A percentile compares a stretch with the other conserved stretches of the same genome.
These are phyloP conservation scores for Ancistrus triradiatus DNA, from an alignment of 2,113 vertebrate genomes.

Conservation along the genomic window DNA sequence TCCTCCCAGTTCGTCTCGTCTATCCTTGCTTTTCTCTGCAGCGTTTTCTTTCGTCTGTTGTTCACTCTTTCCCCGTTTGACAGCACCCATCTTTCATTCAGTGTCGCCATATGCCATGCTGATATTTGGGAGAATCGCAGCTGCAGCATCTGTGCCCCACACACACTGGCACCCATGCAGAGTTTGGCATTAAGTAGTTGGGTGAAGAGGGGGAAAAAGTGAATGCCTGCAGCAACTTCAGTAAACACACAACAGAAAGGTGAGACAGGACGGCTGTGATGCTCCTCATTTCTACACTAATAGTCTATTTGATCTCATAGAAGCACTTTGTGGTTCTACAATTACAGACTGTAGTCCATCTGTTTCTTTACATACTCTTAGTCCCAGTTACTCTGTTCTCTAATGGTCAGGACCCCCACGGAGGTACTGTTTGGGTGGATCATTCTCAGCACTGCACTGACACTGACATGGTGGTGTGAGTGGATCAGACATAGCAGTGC, in stretches of 20 bases:
- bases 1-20: background rate
- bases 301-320: too few species aligned
- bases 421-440: too few species aligned
- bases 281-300: too few species aligned
- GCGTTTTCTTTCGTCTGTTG: background rate
- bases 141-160: constrained; percentile 66
- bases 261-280: too few species aligned
- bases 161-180: constrained; percentile 34
- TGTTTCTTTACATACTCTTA: too few species aligned
- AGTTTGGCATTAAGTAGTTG: constrained; percentile 37
- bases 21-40: background rate
- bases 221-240: constrained; percentile 28
- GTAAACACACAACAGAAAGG: background rate
- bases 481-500: too few species aligned
- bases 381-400: too few species aligned
- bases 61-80: constrained; percentile 60
- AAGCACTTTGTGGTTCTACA: too few species aligned
- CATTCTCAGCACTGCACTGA: too few species aligned
- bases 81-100: constrained; percentile 76
- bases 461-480: too few species aligned
- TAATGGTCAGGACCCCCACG: too few species aligned
- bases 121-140: constrained; percentile 67
- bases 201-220: constrained; percentile 27
- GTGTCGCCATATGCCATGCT: constrained; percentile 70
- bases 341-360: too few species aligned